Percentiles rank a stretch among this genome's conserved stretches.
These are phyloP conservation scores for Nasonovia ribisnigri DNA, from an alignment of 2,888 invertebrate genomes.

Conservation along the genomic window DNA sequence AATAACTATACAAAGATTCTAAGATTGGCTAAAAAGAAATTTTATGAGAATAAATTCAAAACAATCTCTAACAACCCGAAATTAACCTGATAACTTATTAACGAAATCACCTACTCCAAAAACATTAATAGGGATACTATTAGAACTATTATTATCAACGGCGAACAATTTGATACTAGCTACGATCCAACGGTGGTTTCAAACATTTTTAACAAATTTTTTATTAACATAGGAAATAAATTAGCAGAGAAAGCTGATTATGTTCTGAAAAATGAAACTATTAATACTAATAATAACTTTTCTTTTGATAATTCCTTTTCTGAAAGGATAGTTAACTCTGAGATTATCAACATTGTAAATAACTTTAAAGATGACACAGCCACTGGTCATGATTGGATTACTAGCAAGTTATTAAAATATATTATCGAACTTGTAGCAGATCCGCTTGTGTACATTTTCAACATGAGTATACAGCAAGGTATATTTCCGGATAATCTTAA, in stretches of 20 bases:
- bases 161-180: neutral
- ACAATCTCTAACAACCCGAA: neutral
- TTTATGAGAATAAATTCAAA: conserved; percentile 22
- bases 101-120: conserved; percentile 21
- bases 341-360: too few species aligned
- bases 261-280: too few species aligned
- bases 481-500: conserved; percentile 23
- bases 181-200: neutral
- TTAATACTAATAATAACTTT: too few species aligned
- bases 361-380: conserved; percentile 24
- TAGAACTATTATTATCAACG: conserved; percentile 3
- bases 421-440: conserved; percentile 33
- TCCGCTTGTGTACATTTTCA: conserved; percentile 32
- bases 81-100: conserved; percentile 31
- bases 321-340: too few species aligned
- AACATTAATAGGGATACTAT: conserved; percentile 15
- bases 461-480: conserved; percentile 7
- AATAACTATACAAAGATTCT: conserved; percentile 25
- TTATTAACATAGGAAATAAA: conserved; percentile 19
- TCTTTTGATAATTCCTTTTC: too few species aligned
- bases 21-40: conserved; percentile 22
- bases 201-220: conserved; percentile 9
- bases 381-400: conserved; percentile 37
- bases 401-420: conserved; percentile 32
- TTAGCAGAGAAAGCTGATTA: conserved; percentile 3